Evolutionary conservation across 2,888 invertebrate genomes (phyloP).

Genomic region (Thysanoteuthis rhombus): DNA sequence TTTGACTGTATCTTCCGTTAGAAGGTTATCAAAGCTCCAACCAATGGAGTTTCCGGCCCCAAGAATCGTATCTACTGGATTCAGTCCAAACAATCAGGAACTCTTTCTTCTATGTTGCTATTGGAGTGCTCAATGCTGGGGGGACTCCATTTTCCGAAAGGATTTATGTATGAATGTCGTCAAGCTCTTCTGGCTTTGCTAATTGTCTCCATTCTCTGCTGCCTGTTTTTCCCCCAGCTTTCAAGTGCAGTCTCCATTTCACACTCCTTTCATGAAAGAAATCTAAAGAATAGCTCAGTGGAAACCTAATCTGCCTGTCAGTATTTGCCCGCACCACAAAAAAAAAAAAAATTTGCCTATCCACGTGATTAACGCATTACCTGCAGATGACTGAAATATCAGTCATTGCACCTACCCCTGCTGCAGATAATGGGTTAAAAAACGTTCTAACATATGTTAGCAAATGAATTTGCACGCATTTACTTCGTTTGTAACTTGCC

Average conservation of each 20-base stretch:
- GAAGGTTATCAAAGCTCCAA: not conserved
- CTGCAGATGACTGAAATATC: no score
- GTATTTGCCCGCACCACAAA: no score
- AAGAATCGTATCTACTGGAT: not conserved
- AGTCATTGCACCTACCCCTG: no score
- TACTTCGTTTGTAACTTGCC: no score
- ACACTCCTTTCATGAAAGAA: not conserved
- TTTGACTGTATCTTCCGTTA: not conserved
- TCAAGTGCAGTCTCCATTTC: not conserved
- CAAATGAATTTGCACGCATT: not conserved
- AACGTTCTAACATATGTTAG: not conserved
- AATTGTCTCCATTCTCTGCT: not conserved
- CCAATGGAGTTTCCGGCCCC: not conserved
- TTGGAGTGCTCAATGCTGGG: not conserved
- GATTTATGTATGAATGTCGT: not conserved
- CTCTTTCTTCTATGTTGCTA: not conserved
- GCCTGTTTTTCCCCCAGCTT: not conserved
- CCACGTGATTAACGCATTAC: no score
- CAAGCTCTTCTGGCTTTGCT: not conserved
- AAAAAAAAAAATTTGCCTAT: not conserved
- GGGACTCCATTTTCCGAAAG: not conserved
- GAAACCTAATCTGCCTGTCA: no score
- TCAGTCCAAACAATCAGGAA: not conserved
- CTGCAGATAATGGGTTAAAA: no score
- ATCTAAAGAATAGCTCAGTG: not conserved